Conservation (phyloP, 2,888 invertebrate species). For the Mactromeris polynyma region DNA sequence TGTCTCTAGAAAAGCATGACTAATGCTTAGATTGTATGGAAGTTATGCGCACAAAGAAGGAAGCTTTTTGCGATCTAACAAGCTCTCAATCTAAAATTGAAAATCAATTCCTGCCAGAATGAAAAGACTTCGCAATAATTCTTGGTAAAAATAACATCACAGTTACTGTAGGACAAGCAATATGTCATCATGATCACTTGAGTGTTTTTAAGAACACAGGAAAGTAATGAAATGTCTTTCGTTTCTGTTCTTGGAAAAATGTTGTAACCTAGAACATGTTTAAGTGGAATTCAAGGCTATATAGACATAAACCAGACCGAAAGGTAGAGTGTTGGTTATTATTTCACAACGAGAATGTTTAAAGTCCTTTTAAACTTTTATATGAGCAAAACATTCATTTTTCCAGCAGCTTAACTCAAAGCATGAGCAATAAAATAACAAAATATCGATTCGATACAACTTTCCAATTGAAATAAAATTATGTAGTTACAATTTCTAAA, state of each 20-base stretch:
- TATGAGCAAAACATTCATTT: too few relatives aligned
- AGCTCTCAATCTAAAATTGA: conserved; percentile 12
- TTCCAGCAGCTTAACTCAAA: too few relatives aligned
- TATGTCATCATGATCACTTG: background rate
- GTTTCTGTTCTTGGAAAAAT: background rate
- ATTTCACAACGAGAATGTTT: too few relatives aligned
- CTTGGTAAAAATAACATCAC: background rate
- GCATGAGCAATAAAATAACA: too few relatives aligned
- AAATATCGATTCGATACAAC: too few relatives aligned
- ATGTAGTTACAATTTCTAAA: too few relatives aligned
- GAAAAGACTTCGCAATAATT: background rate
- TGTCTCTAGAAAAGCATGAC: background rate
- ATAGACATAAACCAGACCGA: too few relatives aligned
- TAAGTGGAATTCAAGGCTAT: too few relatives aligned
- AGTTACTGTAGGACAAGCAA: background rate
- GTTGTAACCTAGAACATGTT: background rate
- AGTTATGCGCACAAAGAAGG: background rate
- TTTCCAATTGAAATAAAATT: too few relatives aligned
- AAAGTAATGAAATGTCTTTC: background rate
- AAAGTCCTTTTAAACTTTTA: too few relatives aligned
- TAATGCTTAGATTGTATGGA: background rate
- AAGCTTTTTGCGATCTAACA: background rate
- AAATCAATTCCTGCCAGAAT: conserved; percentile 1
- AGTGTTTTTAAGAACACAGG: background rate
- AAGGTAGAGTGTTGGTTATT: too few relatives aligned